A percentile compares a stretch with the other conserved stretches of the same genome.
Evolutionary conservation across 2,797 vertebrate genomes (phyloP).

Genomic region (Dendrocincla tyrannina): DNA sequence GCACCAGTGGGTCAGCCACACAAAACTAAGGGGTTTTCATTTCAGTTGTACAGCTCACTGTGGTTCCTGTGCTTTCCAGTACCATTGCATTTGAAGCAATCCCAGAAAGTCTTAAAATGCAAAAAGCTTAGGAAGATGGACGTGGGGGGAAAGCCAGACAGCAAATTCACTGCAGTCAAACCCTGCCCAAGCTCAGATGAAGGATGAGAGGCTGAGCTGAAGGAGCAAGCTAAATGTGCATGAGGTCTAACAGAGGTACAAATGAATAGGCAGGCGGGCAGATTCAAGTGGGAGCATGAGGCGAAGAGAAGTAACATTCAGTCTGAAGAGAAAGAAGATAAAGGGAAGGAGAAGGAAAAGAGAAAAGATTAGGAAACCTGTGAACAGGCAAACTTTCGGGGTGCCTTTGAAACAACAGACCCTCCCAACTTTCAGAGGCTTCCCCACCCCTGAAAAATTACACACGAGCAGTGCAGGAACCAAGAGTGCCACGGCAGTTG

Average conservation of each 20-base stretch:
- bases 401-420: background rate
- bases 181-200: background rate
- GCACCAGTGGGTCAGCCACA: background rate
- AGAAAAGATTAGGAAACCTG: background rate
- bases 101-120: background rate
- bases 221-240: background rate
- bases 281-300: background rate
- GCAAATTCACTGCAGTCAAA: background rate
- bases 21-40: background rate
- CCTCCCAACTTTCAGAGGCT: background rate
- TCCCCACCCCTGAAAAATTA: background rate
- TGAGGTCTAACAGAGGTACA: background rate
- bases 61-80: background rate
- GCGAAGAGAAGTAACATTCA: background rate
- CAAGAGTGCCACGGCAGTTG: background rate
- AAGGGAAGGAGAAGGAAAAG: background rate
- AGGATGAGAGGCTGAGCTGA: background rate
- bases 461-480: background rate
- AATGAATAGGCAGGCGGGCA: background rate
- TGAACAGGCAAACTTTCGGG: background rate
- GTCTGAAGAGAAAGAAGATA: background rate
- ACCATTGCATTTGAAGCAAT: background rate
- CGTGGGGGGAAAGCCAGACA: background rate
- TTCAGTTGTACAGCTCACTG: background rate
- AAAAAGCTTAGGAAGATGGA: background rate